Percentiles rank a stretch among this genome's conserved stretches.
phyloP scores from a whole-genome alignment of 2,888 invertebrate genomes.

The Drosophila merina region DNA sequence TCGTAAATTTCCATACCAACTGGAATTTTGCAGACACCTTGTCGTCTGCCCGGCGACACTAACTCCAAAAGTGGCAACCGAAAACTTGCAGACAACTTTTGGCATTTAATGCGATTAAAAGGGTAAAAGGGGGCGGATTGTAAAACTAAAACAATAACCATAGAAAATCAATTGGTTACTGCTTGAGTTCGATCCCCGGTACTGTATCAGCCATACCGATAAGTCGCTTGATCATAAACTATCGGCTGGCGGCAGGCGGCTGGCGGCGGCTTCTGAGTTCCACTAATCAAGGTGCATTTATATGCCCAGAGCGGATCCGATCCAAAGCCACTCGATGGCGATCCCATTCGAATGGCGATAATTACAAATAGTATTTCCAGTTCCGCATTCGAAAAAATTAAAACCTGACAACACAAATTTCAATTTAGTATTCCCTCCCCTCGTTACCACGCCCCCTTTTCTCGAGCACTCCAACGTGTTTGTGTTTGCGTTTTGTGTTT shows the following conservation, averaged over 20 bases:
- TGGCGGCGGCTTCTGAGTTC: slow-evolving; percentile 18
- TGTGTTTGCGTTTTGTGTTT: not conserved
- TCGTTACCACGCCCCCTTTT: not conserved
- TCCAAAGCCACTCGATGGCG: not conserved
- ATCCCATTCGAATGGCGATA: slow-evolving; percentile 11
- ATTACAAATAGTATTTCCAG: slow-evolving; percentile 30
- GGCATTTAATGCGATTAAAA: slow-evolving; percentile 11
- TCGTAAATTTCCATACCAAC: slow-evolving; percentile 39
- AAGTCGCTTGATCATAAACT: slow-evolving; percentile 8
- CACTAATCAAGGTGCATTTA: slow-evolving; percentile 43
- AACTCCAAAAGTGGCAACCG: slow-evolving; percentile 1
- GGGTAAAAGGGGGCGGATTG: not conserved
- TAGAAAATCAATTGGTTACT: slow-evolving; percentile 23
- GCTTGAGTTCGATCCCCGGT: not conserved
- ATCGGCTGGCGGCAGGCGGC: not conserved
- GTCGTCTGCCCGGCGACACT: slow-evolving; percentile 35
- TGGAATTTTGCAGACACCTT: slow-evolving; percentile 44
- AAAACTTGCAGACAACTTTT: slow-evolving; percentile 9
- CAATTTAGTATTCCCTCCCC: slow-evolving; percentile 11
- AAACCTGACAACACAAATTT: slow-evolving; percentile 6
- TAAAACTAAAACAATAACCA: slow-evolving; percentile 19
- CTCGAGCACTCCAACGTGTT: too few species aligned
- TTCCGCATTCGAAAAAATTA: slow-evolving; percentile 30
- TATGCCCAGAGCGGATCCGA: slow-evolving; percentile 25
- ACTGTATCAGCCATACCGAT: slow-evolving; percentile 5